These are phyloP conservation scores for Pelosia muscerda DNA, from an alignment of 2,888 invertebrate genomes.

Conservation along the genomic window DNA sequence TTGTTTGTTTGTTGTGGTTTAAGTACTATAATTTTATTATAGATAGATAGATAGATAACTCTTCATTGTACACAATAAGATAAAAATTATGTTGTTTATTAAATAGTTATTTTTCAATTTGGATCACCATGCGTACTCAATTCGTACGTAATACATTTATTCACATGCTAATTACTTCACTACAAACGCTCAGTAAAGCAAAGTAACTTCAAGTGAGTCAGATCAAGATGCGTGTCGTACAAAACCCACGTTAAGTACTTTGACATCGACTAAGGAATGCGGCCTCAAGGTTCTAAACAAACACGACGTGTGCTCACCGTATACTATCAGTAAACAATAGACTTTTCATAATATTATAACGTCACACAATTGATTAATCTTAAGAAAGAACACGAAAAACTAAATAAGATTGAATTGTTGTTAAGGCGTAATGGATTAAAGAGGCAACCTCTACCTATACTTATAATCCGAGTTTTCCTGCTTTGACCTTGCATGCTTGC, in stretches of 20 bases:
- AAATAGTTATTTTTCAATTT: constrained; percentile 57
- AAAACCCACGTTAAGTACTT: constrained; percentile 70
- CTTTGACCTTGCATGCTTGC: not conserved
- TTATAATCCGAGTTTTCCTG: not conserved
- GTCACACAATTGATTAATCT: constrained; percentile 44
- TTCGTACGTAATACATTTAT: constrained; percentile 53
- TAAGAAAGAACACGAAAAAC: constrained; percentile 31
- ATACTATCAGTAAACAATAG: constrained; percentile 73
- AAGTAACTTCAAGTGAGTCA: constrained; percentile 45
- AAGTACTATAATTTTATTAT: constrained; percentile 39
- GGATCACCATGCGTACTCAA: constrained; percentile 56
- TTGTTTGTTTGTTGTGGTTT: constrained; percentile 64
- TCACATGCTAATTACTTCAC: constrained; percentile 52
- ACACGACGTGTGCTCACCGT: constrained; percentile 61
- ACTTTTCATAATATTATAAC: constrained; percentile 50
- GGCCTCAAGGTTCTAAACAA: constrained; percentile 71
- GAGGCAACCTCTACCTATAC: not conserved
- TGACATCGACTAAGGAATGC: constrained; percentile 81
- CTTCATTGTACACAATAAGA: too few species aligned
- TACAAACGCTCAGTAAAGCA: constrained; percentile 27
- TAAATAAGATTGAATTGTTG: constrained; percentile 15
- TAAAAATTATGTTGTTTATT: too few species aligned
- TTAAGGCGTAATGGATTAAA: too few species aligned
- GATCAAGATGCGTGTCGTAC: constrained; percentile 35
- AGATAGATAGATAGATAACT: too few species aligned